phyloP scores from a whole-genome alignment of 2,113 vertebrate species.

The Ophthalmolycus amberensis region DNA sequence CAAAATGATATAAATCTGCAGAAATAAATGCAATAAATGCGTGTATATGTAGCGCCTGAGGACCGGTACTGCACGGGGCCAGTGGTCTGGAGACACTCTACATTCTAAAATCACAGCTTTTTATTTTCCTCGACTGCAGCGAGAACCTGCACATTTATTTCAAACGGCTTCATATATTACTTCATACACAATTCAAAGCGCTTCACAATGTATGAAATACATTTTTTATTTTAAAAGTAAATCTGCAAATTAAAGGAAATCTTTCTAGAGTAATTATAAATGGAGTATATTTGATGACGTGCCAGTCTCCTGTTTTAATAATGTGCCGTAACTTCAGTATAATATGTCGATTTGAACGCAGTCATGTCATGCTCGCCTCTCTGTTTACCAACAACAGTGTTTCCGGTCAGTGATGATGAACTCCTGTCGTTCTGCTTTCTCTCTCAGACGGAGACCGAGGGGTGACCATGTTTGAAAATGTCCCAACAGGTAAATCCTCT shows the following conservation, averaged over 20 bases:
- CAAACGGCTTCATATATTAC: background rate
- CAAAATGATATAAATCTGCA: background rate
- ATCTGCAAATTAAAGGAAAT: background rate
- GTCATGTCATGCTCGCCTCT: background rate
- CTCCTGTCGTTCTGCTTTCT: background rate
- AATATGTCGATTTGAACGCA: background rate
- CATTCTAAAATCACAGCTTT: background rate
- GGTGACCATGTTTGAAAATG: constrained; percentile 81
- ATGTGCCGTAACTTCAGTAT: background rate
- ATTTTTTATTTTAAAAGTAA: background rate
- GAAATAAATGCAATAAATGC: background rate
- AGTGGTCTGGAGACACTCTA: background rate
- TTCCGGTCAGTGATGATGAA: too few species aligned
- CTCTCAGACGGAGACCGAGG: background rate
- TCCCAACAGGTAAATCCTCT: constrained; percentile 73
- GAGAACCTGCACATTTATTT: background rate
- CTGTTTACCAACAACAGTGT: background rate
- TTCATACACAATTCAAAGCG: background rate
- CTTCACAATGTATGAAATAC: background rate
- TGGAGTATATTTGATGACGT: background rate
- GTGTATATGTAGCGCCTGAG: background rate
- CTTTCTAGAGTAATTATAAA: background rate
- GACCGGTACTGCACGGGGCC: background rate
- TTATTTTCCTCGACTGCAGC: background rate
- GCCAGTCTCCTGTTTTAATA: background rate